Evolutionary conservation across 1,140 invertebrate species (phyloP), one percentile per base, ranked within the genome.

Genomic region (Brachystomella parvula): DNA sequence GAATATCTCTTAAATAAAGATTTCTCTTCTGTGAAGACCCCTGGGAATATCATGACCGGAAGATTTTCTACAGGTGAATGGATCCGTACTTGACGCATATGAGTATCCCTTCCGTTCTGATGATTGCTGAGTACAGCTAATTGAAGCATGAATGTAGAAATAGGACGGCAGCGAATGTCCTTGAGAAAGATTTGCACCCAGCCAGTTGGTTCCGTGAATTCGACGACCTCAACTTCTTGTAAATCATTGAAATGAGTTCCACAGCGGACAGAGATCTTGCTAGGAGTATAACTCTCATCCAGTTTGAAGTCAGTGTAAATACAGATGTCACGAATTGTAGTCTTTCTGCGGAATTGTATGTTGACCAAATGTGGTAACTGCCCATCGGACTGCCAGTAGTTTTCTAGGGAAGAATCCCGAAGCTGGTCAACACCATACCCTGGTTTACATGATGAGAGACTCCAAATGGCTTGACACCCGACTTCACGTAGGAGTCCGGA

Each of bases 381-480:
- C 0, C 96, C 96, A 81, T 99, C 96, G 0, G 95, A 98, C 77
- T 99, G 96, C 96, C 96, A 99, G 78, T 97, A 99, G 0, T 94
- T 97, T 71, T 98, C 96, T 74, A 91, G 87, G 61, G 90, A 89
- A 78, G 96, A 90, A 78, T 98, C 95, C 69, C 94, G 79, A 26
- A 99, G 78, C 76, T 98, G 95, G 76, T 98, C 94, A 17, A 99
- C 95, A 29, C 96, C 96, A 83, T 96, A 97, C 57, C 95, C 92
- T 78, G 94, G 92, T 85, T 99, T 99, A 77, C 95, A 98, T 29
- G 94, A 97, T 1, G 94, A 98, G 30, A 99, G 80, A 71, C 92
- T 95, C 96, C 96, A 98, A 70, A 98, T 95, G 6, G 95, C 96
- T 79, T 96, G 90, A 74, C 87, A 87, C 19, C 94, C 94, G 49